A percentile compares a stretch with the other conserved stretches of the same genome.
Conservation (phyloP, 2,888 invertebrate species). For the Apodemia duryi region DNA sequence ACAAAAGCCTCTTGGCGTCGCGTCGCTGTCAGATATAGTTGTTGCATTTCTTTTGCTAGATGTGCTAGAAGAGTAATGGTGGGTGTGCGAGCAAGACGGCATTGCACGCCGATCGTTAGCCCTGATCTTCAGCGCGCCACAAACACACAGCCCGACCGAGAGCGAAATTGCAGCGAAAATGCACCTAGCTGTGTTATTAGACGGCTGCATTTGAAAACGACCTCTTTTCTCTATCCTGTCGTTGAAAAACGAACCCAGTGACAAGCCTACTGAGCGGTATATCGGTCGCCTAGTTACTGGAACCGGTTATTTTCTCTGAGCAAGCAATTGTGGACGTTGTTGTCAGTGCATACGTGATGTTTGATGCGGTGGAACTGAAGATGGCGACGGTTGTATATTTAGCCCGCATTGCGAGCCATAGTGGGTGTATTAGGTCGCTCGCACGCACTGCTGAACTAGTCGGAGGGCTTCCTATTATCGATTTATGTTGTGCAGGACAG, state of each 20-base stretch:
- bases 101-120: constrained; percentile 73
- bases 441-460: constrained; percentile 79
- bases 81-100: constrained; percentile 55
- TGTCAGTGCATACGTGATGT: constrained; percentile 68
- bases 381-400: constrained; percentile 67
- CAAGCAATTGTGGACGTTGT: constrained; percentile 72
- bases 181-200: constrained; percentile 77
- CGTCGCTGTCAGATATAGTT: constrained; percentile 76
- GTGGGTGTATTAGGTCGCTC: constrained; percentile 77
- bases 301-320: constrained; percentile 67
- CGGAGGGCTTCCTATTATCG: constrained; percentile 78
- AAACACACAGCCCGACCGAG: constrained; percentile 79
- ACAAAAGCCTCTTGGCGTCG: constrained; percentile 75
- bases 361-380: constrained; percentile 51
- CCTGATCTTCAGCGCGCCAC: constrained; percentile 80
- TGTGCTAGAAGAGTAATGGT: constrained; percentile 39
- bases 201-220: constrained; percentile 60
- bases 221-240: constrained; percentile 46
- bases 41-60: constrained; percentile 74
- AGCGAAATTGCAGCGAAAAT: constrained; percentile 79
- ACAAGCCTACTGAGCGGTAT: constrained; percentile 40
- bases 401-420: constrained; percentile 73
- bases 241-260: constrained; percentile 41
- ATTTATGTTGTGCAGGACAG: constrained; percentile 62
- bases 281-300: constrained; percentile 39